Evolutionary conservation across 2,113 vertebrate species (phyloP).

Genomic region (Egretta garzetta): DNA sequence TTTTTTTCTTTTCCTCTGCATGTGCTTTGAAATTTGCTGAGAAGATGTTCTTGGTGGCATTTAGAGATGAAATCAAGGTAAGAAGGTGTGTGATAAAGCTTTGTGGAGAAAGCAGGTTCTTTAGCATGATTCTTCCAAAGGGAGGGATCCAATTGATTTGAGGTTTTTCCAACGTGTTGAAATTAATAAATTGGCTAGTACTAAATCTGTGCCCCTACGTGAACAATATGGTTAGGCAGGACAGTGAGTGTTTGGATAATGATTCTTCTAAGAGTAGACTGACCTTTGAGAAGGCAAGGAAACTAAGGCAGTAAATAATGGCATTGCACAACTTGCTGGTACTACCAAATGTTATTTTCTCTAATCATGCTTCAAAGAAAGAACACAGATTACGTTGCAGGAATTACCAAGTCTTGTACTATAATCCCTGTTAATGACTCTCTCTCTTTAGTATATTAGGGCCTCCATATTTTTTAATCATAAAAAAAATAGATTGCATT

Average conservation of each 20-base stretch:
- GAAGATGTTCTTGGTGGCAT: not conserved
- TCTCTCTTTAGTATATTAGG: not conserved
- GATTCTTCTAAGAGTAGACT: not conserved
- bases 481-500: not conserved
- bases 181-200: not conserved
- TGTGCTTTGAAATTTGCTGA: not conserved
- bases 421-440: not conserved
- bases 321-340: not conserved
- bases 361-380: not conserved
- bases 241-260: not conserved
- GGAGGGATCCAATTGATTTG: rapidly evolving
- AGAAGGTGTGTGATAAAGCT: not conserved
- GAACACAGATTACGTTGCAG: not conserved
- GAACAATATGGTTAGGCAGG: not conserved
- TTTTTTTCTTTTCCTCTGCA: rapidly evolving
- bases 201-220: not conserved
- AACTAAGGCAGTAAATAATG: not conserved
- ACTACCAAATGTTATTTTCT: not conserved
- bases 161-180: not conserved
- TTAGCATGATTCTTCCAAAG: not conserved
- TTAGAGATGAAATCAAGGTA: not conserved
- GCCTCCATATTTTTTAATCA: not conserved
- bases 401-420: not conserved
- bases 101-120: not conserved
- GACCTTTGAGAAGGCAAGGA: not conserved